Evolutionary conservation across 1,140 invertebrate species (phyloP).

Genomic region (Paraescarpia echinospica): DNA sequence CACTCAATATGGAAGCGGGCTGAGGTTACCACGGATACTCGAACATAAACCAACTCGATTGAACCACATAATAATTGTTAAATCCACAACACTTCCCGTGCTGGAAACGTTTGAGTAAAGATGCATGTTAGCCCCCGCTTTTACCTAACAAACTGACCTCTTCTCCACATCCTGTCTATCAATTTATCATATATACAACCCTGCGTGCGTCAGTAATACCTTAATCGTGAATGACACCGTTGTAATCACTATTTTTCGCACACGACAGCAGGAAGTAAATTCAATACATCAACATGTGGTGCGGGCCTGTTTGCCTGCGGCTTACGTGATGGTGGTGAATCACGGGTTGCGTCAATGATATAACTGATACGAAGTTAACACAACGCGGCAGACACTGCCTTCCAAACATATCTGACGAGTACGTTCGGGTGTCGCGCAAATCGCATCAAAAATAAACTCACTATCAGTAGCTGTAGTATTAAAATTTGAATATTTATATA

Average conservation of each 20-base stretch:
- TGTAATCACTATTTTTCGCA: not conserved
- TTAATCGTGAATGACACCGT: not conserved
- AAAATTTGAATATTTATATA: not conserved
- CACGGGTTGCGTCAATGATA: not conserved
- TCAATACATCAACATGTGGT: not conserved
- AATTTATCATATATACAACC: too few relatives aligned
- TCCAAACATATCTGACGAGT: not conserved
- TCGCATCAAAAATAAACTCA: not conserved
- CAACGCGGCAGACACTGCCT: not conserved
- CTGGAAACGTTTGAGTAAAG: not conserved
- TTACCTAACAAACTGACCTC: not conserved
- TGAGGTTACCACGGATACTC: not conserved
- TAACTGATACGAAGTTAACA: not conserved
- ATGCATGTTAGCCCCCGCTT: not conserved
- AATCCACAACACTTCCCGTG: not conserved
- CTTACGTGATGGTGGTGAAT: not conserved
- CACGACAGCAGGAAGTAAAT: not conserved
- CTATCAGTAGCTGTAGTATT: constrained; percentile 6
- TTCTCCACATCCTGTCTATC: too few relatives aligned
- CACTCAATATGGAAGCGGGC: not conserved
- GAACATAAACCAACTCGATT: not conserved
- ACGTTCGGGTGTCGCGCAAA: not conserved
- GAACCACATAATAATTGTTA: not conserved
- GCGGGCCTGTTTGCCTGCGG: too few relatives aligned
- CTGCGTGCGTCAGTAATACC: not conserved